These are phyloP conservation scores for Notechis scutatus DNA, from an alignment of 2,113 vertebrate species.

Conservation along the genomic window DNA sequence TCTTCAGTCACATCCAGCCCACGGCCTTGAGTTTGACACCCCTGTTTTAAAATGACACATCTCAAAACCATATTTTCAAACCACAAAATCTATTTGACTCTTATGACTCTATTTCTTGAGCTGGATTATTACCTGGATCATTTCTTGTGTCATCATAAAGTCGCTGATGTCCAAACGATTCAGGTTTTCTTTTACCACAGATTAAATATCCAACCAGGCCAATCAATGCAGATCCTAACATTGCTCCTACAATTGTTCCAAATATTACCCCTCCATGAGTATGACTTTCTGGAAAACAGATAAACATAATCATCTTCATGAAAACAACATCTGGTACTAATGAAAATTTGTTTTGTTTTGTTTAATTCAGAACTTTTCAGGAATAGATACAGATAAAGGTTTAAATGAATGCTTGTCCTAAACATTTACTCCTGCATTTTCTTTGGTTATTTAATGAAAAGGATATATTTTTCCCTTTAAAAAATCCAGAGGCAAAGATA, in stretches of 20 bases:
- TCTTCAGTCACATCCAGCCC: too few species aligned
- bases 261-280: constrained; percentile 57
- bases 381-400: not conserved
- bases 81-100: not conserved
- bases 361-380: not conserved
- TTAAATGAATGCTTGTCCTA: not conserved
- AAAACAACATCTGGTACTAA: not conserved
- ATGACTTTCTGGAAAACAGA: constrained; percentile 46
- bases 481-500: not conserved
- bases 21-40: too few species aligned
- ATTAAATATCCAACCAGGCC: constrained; percentile 71
- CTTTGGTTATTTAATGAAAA: not conserved
- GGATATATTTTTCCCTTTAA: not conserved
- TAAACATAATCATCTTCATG: not conserved
- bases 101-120: not conserved
- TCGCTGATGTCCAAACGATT: constrained; percentile 79
- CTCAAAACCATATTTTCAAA: not conserved
- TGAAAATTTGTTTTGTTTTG: not conserved
- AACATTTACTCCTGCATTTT: not conserved
- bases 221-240: constrained; percentile 66
- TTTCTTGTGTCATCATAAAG: constrained; percentile 79
- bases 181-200: constrained; percentile 66
- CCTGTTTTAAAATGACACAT: not conserved
- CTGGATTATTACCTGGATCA: constrained; percentile 77
- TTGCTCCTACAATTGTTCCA: constrained; percentile 68